phyloP scores from a whole-genome alignment of 1,140 invertebrate genomes.

The Diprion similis region DNA sequence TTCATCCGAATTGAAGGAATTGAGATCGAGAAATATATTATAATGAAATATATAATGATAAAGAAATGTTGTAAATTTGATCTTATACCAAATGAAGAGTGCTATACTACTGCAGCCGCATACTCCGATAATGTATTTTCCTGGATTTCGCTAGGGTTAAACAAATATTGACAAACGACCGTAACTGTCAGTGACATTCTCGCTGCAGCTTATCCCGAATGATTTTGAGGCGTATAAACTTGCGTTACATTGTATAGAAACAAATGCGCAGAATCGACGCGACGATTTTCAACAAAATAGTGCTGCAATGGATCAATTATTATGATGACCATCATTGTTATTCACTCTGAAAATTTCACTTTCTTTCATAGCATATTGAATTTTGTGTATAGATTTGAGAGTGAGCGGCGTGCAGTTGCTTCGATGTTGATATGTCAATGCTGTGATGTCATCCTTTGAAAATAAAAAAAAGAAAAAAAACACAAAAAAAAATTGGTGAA shows the following conservation, averaged over 20 bases:
- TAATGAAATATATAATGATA: neutral
- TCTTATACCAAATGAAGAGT: neutral
- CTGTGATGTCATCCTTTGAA: conserved; percentile 60
- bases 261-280: too few relatives aligned
- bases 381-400: neutral
- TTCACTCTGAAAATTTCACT: neutral
- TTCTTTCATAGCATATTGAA: too few relatives aligned
- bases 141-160: neutral
- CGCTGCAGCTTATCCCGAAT: neutral
- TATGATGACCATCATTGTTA: neutral
- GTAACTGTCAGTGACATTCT: too few relatives aligned
- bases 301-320: neutral
- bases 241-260: too few relatives aligned
- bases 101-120: neutral
- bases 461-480: conserved; percentile 32
- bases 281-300: too few relatives aligned
- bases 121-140: neutral
- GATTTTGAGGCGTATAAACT: neutral
- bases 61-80: neutral
- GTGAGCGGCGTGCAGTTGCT: conserved; percentile 35
- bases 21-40: neutral
- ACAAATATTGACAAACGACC: neutral
- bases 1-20: too few relatives aligned
- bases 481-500: neutral
- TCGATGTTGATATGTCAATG: conserved; percentile 59